These are phyloP conservation scores for Nothobranchius furzeri DNA, from an alignment of 2,113 vertebrate species.

Conservation along the genomic window DNA sequence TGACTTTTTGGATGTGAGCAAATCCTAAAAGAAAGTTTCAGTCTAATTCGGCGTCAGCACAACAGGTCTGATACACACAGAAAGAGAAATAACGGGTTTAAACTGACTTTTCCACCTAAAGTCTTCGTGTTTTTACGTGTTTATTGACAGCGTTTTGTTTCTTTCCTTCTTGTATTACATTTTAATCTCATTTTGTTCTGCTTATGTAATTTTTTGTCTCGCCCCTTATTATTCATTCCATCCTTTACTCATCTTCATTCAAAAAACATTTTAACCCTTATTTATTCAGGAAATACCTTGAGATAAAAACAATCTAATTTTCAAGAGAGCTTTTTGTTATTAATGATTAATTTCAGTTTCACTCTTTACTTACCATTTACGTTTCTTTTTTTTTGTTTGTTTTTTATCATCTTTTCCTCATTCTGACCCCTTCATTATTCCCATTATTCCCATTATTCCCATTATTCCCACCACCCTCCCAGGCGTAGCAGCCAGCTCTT, in stretches of 20 bases:
- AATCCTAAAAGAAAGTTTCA: too few relatives aligned
- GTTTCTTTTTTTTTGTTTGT: slow-evolving; percentile 1
- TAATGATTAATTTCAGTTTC: background rate
- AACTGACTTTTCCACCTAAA: too few relatives aligned
- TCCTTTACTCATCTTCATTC: background rate
- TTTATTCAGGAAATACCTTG: too few relatives aligned
- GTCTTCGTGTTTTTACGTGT: too few relatives aligned
- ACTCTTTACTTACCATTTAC: background rate
- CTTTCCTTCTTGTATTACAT: background rate
- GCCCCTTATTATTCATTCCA: background rate
- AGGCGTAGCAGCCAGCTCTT: slow-evolving; percentile 89
- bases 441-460: background rate
- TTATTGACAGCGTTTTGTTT: background rate
- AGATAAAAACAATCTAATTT: too few relatives aligned
- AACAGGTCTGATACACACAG: too few relatives aligned
- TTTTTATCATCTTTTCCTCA: background rate
- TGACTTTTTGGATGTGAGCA: too few relatives aligned
- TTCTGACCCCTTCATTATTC: background rate
- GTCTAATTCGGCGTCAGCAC: too few relatives aligned
- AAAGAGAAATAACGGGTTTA: too few relatives aligned
- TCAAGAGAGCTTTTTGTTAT: background rate
- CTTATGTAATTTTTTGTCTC: background rate
- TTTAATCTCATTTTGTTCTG: background rate
- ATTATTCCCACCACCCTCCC: background rate
- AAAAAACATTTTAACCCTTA: too few relatives aligned